These are phyloP conservation scores for Caenorhabditis briggsae DNA, from an alignment of 1,140 invertebrate genomes.

Conservation along the genomic window DNA sequence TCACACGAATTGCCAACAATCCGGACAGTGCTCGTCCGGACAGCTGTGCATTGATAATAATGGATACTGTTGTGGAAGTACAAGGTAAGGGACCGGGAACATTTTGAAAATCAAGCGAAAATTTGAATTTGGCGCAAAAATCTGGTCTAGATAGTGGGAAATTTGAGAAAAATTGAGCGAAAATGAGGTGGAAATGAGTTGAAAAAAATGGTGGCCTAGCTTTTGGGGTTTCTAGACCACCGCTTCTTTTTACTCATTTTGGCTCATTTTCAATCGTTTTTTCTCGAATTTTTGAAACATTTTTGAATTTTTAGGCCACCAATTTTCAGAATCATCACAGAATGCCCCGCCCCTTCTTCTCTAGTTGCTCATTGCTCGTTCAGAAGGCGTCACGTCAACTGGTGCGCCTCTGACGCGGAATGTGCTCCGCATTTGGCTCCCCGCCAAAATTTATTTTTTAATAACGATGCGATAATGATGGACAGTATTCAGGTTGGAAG, in stretches of 20 bases:
- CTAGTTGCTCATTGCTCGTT: slow-evolving; percentile 12
- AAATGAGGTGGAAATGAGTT: too few relatives aligned
- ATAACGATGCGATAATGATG: not conserved
- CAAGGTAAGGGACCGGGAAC: not conserved
- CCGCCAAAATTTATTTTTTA: slow-evolving; percentile 7
- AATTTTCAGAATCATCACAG: not conserved
- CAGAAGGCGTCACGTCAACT: slow-evolving; percentile 17
- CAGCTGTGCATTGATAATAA: slow-evolving; percentile 41
- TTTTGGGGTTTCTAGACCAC: too few relatives aligned
- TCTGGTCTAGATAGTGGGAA: too few relatives aligned
- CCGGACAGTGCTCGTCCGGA: slow-evolving; percentile 18
- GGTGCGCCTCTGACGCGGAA: slow-evolving; percentile 9
- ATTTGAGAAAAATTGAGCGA: too few relatives aligned
- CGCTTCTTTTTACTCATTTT: too few relatives aligned
- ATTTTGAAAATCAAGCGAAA: too few relatives aligned
- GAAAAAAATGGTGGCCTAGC: too few relatives aligned
- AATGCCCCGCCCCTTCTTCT: slow-evolving; percentile 1
- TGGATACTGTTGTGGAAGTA: slow-evolving; percentile 24
- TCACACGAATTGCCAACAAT: slow-evolving; percentile 38
- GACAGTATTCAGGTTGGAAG: not conserved
- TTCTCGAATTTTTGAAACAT: not conserved
- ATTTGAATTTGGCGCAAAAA: not conserved
- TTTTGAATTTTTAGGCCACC: not conserved
- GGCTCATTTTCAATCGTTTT: not conserved
- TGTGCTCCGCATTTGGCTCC: slow-evolving; percentile 29